Percentiles rank a stretch among this genome's conserved stretches.
These are phyloP conservation scores for Seriola rivoliana DNA, from an alignment of 2,113 vertebrate species.

Conservation along the genomic window DNA sequence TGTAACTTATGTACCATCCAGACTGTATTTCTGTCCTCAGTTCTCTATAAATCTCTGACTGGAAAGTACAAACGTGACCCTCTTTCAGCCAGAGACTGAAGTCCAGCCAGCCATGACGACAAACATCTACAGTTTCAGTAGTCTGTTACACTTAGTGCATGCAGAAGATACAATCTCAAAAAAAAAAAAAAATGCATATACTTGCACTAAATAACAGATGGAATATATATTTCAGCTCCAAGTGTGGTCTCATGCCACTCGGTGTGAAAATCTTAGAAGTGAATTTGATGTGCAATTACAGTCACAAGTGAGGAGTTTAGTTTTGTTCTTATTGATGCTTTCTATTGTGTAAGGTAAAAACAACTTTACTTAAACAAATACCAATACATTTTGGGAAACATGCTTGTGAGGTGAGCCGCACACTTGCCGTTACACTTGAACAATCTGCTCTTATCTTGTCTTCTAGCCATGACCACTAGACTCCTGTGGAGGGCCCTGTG, in stretches of 20 bases:
- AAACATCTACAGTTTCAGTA: slow-evolving; percentile 52
- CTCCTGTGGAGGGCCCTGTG: slow-evolving; percentile 59
- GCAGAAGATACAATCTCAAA: slow-evolving; percentile 49
- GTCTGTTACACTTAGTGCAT: slow-evolving; percentile 35
- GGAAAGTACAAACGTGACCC: slow-evolving; percentile 33
- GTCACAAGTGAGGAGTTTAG: not conserved
- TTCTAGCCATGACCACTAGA: slow-evolving; percentile 76
- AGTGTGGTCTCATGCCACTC: not conserved
- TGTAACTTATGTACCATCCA: slow-evolving; percentile 45
- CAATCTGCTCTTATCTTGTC: slow-evolving; percentile 20
- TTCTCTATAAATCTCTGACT: slow-evolving; percentile 35
- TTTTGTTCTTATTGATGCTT: not conserved
- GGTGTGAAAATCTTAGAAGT: not conserved
- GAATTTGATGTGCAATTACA: not conserved
- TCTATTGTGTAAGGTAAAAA: not conserved
- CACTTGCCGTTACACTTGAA: too few species aligned
- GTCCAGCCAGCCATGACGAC: slow-evolving; percentile 42
- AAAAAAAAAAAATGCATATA: slow-evolving; percentile 33
- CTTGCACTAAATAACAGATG: slow-evolving; percentile 43
- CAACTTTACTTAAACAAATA: not conserved
- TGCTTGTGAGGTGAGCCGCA: not conserved
- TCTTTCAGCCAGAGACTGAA: slow-evolving; percentile 15
- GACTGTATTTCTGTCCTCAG: slow-evolving; percentile 48
- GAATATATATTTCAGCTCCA: slow-evolving; percentile 18
- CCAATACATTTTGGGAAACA: not conserved